Evolutionary conservation across 2,888 invertebrate species (phyloP).

Genomic region (Cephalotes varians): DNA sequence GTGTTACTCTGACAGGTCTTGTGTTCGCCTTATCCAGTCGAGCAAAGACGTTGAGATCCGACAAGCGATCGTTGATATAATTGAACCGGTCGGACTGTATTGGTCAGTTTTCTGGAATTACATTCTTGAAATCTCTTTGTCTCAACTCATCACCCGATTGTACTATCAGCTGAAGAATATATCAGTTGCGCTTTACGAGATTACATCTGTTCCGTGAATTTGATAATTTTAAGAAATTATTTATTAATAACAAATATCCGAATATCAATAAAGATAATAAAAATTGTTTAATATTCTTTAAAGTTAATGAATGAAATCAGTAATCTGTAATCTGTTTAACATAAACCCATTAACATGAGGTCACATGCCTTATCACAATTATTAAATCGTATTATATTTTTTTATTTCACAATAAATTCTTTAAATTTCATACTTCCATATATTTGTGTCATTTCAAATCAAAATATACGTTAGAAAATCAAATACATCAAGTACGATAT

Average conservation of each 20-base stretch:
- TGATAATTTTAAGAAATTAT: neutral
- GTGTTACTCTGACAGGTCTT: neutral
- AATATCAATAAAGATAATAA: neutral
- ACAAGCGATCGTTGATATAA: conserved; percentile 65
- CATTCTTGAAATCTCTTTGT: conserved; percentile 44
- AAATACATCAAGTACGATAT: neutral
- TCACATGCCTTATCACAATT: neutral
- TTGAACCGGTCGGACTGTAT: conserved; percentile 53
- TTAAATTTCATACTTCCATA: neutral
- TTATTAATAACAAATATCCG: too few relatives aligned
- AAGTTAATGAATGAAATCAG: neutral
- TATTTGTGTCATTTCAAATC: neutral
- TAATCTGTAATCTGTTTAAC: neutral
- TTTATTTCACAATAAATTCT: neutral
- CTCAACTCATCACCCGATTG: conserved; percentile 10
- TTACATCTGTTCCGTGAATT: neutral
- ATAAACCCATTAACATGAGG: neutral
- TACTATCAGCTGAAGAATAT: conserved; percentile 5
- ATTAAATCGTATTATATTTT: neutral
- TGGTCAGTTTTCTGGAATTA: conserved; percentile 34
- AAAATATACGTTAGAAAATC: neutral
- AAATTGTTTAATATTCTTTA: neutral
- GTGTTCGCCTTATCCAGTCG: conserved; percentile 9
- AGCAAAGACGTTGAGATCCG: conserved; percentile 32
- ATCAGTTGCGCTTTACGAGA: neutral